A percentile compares a stretch with the other conserved stretches of the same genome.
These are phyloP conservation scores for Bombylius discolor DNA, from an alignment of 2,888 invertebrate genomes.

Conservation along the genomic window DNA sequence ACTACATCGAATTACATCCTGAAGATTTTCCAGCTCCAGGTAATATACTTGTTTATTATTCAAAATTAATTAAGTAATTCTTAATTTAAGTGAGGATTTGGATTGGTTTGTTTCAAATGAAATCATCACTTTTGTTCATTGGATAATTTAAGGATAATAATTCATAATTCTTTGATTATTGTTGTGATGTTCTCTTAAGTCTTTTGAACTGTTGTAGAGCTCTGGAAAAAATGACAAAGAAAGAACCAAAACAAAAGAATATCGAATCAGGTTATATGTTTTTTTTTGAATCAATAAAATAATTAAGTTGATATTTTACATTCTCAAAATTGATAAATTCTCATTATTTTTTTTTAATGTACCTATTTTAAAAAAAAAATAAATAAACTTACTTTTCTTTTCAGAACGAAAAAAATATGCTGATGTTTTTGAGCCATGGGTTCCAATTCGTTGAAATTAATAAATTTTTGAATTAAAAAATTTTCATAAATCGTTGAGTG, in stretches of 20 bases:
- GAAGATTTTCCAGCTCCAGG: slow-evolving; percentile 57
- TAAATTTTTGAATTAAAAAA: slow-evolving; percentile 9
- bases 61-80: slow-evolving; percentile 9
- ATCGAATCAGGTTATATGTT: too few species aligned
- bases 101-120: not conserved
- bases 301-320: too few species aligned
- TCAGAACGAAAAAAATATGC: slow-evolving; percentile 48
- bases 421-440: slow-evolving; percentile 51
- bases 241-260: too few species aligned
- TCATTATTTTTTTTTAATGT: too few species aligned
- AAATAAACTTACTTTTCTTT: slow-evolving; percentile 24
- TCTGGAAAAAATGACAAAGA: too few species aligned
- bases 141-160: too few species aligned
- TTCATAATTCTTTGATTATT: too few species aligned
- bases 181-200: too few species aligned
- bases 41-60: slow-evolving; percentile 25
- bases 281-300: too few species aligned
- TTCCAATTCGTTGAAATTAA: slow-evolving; percentile 45
- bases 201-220: too few species aligned
- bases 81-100: slow-evolving; percentile 1
- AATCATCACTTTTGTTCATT: not conserved
- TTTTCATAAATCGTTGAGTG: not conserved
- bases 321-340: too few species aligned
- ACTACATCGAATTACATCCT: slow-evolving; percentile 61
- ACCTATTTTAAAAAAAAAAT: too few species aligned